These are phyloP conservation scores for Neoitamus cyanurus DNA, from an alignment of 2,888 invertebrate species.

Conservation along the genomic window DNA sequence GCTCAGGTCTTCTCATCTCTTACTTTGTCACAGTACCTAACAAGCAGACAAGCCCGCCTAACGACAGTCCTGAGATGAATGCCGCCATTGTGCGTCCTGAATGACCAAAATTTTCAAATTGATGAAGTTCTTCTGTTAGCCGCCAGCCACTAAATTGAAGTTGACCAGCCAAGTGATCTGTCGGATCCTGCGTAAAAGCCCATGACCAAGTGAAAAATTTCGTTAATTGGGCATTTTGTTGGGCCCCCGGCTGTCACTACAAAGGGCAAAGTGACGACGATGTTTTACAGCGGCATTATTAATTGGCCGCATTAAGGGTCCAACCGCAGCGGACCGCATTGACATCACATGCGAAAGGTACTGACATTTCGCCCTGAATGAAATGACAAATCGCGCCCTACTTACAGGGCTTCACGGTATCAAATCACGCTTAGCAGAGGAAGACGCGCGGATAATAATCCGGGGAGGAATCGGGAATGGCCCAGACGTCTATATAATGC, in stretches of 20 bases:
- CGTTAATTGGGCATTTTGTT: slow-evolving; percentile 10
- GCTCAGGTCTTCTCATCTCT: too few species aligned
- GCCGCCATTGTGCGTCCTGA: background rate
- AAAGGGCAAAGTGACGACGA: background rate
- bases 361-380: slow-evolving; percentile 38
- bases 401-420: slow-evolving; percentile 16
- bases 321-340: slow-evolving; percentile 6
- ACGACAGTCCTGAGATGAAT: background rate
- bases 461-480: slow-evolving; percentile 17
- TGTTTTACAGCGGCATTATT: background rate
- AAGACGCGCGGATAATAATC: slow-evolving; percentile 35
- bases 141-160: background rate
- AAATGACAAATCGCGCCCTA: slow-evolving; percentile 46
- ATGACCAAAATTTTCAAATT: background rate
- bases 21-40: too few species aligned
- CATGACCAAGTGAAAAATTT: background rate
- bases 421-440: slow-evolving; percentile 16
- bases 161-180: background rate
- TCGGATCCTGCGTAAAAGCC: background rate
- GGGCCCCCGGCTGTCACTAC: slow-evolving; percentile 21
- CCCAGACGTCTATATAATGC: slow-evolving; percentile 19
- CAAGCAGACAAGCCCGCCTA: background rate
- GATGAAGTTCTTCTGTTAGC: background rate
- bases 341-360: background rate
- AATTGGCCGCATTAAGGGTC: slow-evolving; percentile 15